Percentiles rank a stretch among this genome's conserved stretches.
Evolutionary conservation across 2,113 vertebrate genomes (phyloP).

Genomic region (Plecturocebus donacophilus): DNA sequence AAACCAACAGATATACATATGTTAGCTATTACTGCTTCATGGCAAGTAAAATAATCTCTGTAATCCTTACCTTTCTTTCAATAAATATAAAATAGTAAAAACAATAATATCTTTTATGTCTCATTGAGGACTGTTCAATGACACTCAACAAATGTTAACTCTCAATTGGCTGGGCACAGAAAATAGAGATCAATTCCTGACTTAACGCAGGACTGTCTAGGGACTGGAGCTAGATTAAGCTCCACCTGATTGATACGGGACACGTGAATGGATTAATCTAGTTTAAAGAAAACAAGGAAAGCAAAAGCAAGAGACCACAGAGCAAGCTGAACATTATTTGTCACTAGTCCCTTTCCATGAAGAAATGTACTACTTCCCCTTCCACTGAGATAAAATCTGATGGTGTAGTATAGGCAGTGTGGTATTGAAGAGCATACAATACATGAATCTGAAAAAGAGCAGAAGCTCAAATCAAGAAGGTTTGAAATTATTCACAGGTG

Average conservation of each 20-base stretch:
- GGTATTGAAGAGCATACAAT: neutral
- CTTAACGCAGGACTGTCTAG: neutral
- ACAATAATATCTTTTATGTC: neutral
- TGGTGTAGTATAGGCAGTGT: neutral
- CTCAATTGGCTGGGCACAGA: neutral
- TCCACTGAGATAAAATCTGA: neutral
- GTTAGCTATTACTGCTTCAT: neutral
- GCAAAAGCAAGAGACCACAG: neutral
- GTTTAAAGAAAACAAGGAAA: neutral
- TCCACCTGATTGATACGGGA: neutral
- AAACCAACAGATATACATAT: slow-evolving; percentile 5
- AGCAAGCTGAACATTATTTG: neutral
- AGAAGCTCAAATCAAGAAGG: neutral
- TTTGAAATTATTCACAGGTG: neutral
- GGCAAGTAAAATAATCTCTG: neutral
- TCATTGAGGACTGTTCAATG: neutral
- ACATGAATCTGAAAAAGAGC: neutral
- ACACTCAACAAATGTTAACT: neutral
- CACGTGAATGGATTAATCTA: neutral
- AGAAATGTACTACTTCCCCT: neutral
- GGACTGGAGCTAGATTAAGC: neutral
- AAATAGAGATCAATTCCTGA: slow-evolving; percentile 1
- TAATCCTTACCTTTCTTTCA: neutral
- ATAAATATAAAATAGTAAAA: slow-evolving; percentile 8
- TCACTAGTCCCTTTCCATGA: neutral